These are phyloP conservation scores for Apomyelois bistriatella DNA, from an alignment of 2,888 invertebrate species.

Conservation along the genomic window DNA sequence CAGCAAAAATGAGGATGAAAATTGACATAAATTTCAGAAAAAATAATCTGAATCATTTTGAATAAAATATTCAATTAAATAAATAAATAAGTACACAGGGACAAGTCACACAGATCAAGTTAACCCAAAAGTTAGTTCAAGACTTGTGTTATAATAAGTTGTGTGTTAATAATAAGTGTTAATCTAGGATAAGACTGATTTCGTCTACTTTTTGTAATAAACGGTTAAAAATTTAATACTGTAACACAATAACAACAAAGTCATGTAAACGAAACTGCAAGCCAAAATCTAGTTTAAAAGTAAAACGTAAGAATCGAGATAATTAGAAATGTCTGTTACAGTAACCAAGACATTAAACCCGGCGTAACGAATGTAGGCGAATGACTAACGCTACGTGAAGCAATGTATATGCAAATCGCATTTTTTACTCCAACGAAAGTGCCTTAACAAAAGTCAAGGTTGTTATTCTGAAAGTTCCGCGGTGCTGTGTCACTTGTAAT, in stretches of 20 bases:
- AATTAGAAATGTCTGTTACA: conserved; percentile 8
- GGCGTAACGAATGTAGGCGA: conserved; percentile 19
- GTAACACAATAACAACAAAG: neutral
- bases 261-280: neutral
- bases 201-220: no score
- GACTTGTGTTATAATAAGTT: no score
- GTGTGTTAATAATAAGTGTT: no score
- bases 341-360: conserved; percentile 3
- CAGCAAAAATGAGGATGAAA: no score
- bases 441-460: conserved; percentile 35
- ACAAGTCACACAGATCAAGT: no score
- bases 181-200: no score
- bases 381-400: conserved; percentile 23
- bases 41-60: no score
- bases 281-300: neutral
- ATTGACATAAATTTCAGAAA: no score
- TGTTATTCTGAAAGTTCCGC: conserved; percentile 22
- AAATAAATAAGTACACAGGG: no score
- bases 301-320: neutral
- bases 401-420: conserved; percentile 27
- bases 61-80: no score
- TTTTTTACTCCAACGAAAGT: conserved; percentile 34
- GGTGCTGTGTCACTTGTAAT: conserved; percentile 12
- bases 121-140: no score
- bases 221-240: no score